Base-by-base conservation (phyloP, 2,113 vertebrate species). In the Gasterosteus nipponicus region DNA sequence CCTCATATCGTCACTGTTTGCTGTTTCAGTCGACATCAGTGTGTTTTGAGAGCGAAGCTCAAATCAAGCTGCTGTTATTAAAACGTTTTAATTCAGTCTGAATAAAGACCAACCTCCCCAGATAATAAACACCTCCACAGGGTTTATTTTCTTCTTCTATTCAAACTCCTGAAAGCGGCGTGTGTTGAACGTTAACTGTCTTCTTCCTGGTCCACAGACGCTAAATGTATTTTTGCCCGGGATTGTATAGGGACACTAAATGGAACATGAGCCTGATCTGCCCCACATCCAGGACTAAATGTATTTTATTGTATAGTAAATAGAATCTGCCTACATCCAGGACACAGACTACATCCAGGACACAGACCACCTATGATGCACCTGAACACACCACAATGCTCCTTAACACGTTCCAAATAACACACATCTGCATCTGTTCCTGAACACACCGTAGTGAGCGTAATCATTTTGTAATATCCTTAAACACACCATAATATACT, bases 61-160 rank as follows among this genome's bases (percentile, higher is more conserved):
- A 41, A 41, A 44, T 44, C 42, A 44, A 44, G 62, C 75, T 54
- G 68, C 53, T 65, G 75, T 81, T 73, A 72, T 66, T 78, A 69
- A 81, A 65, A 53, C 1, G 73, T 78, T 85, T 62, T 85, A 81
- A 61, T 85, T 83, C 67, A 11, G 3, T 80, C 29, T 51, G 83
- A 75, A 26, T 26, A 26, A 26, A 26, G 22, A 26, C 22, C 22
- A 1, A 26, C 22, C 22, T 26, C 22, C 22, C 22, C 22, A 26
- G 22, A 90, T 82, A 87, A 89, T 82, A 90, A 90, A 88, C 84
- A 75, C 76, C n/a, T 47, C 47, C 39, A 0, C 56, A 0, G 0
- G 57, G 81, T 87, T 90, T 89, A 65, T 82, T 85, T 87, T 88
- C 67, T 49, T 60, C 47, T 46, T 82, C 81, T 75, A 35, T 75